These are phyloP conservation scores for Hipposideros larvatus DNA, from an alignment of 2,797 vertebrate species.

Conservation along the genomic window DNA sequence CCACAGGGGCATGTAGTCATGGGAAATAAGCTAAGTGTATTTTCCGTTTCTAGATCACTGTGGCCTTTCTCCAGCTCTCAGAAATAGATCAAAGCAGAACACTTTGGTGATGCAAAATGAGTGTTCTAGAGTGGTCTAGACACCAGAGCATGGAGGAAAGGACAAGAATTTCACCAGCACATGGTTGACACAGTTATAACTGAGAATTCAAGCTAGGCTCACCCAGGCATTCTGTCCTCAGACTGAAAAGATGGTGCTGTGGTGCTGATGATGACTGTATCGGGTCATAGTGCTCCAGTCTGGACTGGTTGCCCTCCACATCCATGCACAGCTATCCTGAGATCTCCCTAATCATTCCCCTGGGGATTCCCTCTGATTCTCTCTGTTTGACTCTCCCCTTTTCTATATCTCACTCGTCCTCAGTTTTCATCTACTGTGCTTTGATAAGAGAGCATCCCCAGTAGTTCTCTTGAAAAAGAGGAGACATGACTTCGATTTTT, in stretches of 20 bases:
- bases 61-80: background rate
- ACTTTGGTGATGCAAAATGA: constrained; percentile 14
- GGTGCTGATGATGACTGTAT: background rate
- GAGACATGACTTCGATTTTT: background rate
- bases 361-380: background rate
- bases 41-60: background rate
- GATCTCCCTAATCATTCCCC: background rate
- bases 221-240: background rate
- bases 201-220: background rate
- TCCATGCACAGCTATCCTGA: background rate
- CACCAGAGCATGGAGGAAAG: background rate
- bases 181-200: background rate
- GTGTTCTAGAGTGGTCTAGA: background rate
- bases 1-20: background rate
- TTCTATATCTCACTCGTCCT: background rate
- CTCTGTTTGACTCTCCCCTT: background rate
- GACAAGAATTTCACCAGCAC: background rate
- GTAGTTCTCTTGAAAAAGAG: background rate
- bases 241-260: background rate
- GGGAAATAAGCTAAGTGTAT: background rate
- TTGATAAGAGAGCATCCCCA: background rate
- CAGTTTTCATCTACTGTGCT: background rate
- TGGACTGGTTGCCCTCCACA: background rate
- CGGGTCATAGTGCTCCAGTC: background rate
- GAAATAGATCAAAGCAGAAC: background rate